Conservation (phyloP, 1,140 invertebrate genomes). For the Batillaria attramentaria region DNA sequence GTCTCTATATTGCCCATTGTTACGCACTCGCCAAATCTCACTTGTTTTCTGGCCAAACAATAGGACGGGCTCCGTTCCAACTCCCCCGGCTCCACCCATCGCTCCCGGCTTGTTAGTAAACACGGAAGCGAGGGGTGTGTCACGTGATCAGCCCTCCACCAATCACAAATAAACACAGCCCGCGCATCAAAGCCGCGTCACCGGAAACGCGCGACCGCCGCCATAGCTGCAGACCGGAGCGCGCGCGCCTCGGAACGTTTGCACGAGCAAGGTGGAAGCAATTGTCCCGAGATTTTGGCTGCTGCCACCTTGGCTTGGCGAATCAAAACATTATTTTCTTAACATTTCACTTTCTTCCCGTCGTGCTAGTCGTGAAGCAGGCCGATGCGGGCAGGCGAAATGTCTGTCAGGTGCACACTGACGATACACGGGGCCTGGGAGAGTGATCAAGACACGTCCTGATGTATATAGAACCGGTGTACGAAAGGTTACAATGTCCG, state of each 20-base stretch:
- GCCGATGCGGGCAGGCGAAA: not conserved
- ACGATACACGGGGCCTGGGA: not conserved
- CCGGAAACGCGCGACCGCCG: conserved; percentile 20
- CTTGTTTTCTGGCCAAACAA: not conserved
- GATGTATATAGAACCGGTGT: no score
- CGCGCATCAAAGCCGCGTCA: conserved; percentile 26
- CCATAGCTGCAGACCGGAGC: not conserved
- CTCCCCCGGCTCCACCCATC: not conserved
- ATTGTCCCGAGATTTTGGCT: conserved; percentile 16
- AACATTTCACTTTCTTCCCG: conserved; percentile 21
- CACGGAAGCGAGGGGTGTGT: not conserved
- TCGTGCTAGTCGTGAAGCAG: not conserved
- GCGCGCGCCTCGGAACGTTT: not conserved
- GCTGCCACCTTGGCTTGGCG: not conserved
- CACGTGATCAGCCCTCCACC: conserved; percentile 10
- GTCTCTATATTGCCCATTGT: not conserved
- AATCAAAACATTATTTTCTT: conserved; percentile 31
- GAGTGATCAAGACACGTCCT: no score
- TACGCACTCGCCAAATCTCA: not conserved
- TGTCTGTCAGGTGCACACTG: conserved; percentile 17
- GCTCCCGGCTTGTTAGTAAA: not conserved
- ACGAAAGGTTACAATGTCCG: no score
- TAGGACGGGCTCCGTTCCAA: no score
- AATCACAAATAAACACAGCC: conserved; percentile 15
- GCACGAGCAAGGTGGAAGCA: conserved; percentile 23